Base-by-base conservation (phyloP, 2,888 invertebrate genomes). In the Malacosoma neustria region DNA sequence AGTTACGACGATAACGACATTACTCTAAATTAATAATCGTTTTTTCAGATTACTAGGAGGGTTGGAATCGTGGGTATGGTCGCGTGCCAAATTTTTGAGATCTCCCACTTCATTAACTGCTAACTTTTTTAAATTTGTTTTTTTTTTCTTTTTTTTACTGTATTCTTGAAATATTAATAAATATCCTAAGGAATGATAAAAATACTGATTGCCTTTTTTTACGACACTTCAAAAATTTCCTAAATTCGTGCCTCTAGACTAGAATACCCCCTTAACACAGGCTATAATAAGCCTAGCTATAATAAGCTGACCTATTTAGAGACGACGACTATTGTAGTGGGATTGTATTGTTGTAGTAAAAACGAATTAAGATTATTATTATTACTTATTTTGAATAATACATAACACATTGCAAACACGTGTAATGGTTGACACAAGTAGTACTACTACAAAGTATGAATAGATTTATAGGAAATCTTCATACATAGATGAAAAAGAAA, bases 131-230 rank as follows among this genome's bases (percentile, higher is more conserved):
- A 33, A 33, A 14, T 33, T 33, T 33, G 6, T 9, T 7, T 3
- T 14, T 33, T 14, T 14, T 33, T 33, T n/a, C 3, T 32, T 32
- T 4, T 2, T 11, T 12, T 29, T 11, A 3, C 11, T 35, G 13
- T 14, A 5, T 22, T 30, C 15, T 31, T 15, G 4, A 14, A 31
- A 31, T 11, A n/a, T 32, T 15, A 12, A 12, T 13, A 29, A 1
- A 34, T 11, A 34, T 1, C 3, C 7, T 22, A 22, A 32, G 3
- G 5, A 1, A 1, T 13, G 3, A 11, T 13, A 13, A 33, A 33
- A 33, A 33, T 33, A 33, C 14, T 33, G 33, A 33, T 33, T 14
- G 33, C 33, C 11, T n/a, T 13, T 39, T 35, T 30, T 32, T 13
- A 36, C n/a, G 29, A 14, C 3, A 14, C 32, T 14, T 13, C 15